These are phyloP conservation scores for Drosophila rubida DNA, from an alignment of 2,888 invertebrate genomes.

Conservation along the genomic window DNA sequence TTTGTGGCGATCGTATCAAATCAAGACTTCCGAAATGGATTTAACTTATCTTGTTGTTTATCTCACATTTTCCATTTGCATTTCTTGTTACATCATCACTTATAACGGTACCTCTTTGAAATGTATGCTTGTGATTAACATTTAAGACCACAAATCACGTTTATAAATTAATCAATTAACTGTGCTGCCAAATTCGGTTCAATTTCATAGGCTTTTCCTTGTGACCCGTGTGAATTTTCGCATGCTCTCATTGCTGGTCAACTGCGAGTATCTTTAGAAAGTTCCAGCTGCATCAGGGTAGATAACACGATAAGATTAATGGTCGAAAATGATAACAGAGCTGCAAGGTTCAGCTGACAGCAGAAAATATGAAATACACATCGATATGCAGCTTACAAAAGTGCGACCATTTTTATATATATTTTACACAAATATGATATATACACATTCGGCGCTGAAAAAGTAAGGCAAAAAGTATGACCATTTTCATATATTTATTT, in stretches of 20 bases:
- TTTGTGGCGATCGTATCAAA: slow-evolving; percentile 27
- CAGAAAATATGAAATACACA: slow-evolving; percentile 10
- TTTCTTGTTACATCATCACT: slow-evolving; percentile 9
- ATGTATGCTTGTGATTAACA: slow-evolving; percentile 2
- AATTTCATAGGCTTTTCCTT: slow-evolving; percentile 1
- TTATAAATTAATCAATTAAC: slow-evolving; percentile 11
- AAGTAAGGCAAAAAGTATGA: too few relatives aligned
- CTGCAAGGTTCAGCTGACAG: slow-evolving; percentile 24
- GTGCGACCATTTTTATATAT: too few relatives aligned
- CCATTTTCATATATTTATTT: too few relatives aligned
- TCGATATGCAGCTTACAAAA: neutral
- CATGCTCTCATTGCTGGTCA: slow-evolving; percentile 2
- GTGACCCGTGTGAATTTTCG: slow-evolving; percentile 4
- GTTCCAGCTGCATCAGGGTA: slow-evolving; percentile 32
- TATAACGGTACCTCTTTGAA: slow-evolving; percentile 25
- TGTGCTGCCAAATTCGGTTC: neutral
- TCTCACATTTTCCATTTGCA: slow-evolving; percentile 18
- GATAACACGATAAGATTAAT: slow-evolving; percentile 66
- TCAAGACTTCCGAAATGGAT: slow-evolving; percentile 30
- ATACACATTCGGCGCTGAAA: too few relatives aligned
- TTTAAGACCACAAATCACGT: slow-evolving; percentile 9
- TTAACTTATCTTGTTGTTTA: slow-evolving; percentile 27
- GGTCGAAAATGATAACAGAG: slow-evolving; percentile 46
- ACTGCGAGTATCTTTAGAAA: slow-evolving; percentile 28
- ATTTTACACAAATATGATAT: too few relatives aligned